Base-by-base conservation (phyloP, 2,113 vertebrate species). In the Trachemys scripta region DNA sequence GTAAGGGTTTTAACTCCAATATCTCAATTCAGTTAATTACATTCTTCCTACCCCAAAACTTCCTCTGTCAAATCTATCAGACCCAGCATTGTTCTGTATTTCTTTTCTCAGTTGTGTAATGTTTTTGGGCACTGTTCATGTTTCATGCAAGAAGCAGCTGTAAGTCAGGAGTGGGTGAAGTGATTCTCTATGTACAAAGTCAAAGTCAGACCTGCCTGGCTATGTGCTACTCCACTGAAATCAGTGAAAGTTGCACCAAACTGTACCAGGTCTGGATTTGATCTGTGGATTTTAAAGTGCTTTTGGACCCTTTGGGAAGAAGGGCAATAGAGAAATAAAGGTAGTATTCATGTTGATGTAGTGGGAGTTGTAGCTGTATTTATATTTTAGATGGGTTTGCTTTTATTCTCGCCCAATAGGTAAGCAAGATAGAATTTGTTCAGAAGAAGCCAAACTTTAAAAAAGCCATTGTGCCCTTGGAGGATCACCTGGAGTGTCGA, bases 401-500 rank as follows among this genome's bases (percentile, higher is more conserved):
- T 65, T 69, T 35, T 95, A 20, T 14, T 72, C 53, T 89, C 78
- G 84, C 90, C 56, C 89, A 57, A 92, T 91, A 99, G 99, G 99
- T 99, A 95, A 98, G 98, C 42, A 99, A 99, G 98, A 99, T 99
- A 0, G 98, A 99, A 96, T 99, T 98, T 51, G 96, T 98, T 16
- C 98, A 98, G 96, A 98, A 53, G 97, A 98, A 98, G 92, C 90
- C 98, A 16, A 94, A 92, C 88, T 98, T 99, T n/a, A 98, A 98
- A 84, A 99, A 98, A 95, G 99, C 98, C 11, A 59, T 99, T 5
- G 99, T 99, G 97, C 98, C 99, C 25, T 98, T 99, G 96, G 99
- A 99, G 89, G 99, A 99, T 97, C 99, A 99, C 0, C 94, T 99
- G 92, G 98, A 98, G 19, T 99, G 99, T 95, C 98, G 98, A 92